Conservation (phyloP, 2,113 vertebrate species). For the Tupaia chinensis region DNA sequence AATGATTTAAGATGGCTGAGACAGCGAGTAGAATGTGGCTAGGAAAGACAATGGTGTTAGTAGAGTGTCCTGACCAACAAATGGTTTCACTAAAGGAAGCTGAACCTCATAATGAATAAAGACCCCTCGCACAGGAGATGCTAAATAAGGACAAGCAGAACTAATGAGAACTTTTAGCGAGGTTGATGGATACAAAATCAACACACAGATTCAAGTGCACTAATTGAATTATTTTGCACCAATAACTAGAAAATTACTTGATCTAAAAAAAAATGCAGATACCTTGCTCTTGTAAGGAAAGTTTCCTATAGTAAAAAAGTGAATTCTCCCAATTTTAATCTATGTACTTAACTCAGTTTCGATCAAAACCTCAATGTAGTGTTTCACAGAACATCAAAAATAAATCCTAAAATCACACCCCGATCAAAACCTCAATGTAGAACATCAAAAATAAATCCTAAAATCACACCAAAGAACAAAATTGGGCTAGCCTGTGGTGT, state of each 20-base stretch:
- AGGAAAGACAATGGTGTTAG: too few relatives aligned
- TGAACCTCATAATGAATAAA: too few relatives aligned
- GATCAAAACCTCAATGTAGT: constrained; percentile 22
- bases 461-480: constrained; percentile 21
- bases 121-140: too few relatives aligned
- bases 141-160: constrained; percentile 38
- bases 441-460: constrained; percentile 27
- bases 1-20: too few relatives aligned
- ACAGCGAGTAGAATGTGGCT: too few relatives aligned
- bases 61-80: too few relatives aligned
- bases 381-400: constrained; percentile 8
- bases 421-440: constrained; percentile 20
- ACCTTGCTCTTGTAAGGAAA: background rate
- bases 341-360: background rate
- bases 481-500: too few relatives aligned
- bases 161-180: background rate
- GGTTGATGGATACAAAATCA: constrained; percentile 26
- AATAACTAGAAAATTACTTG: background rate
- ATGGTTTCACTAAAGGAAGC: too few relatives aligned
- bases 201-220: background rate
- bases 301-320: background rate
- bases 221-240: background rate
- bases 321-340: constrained; percentile 18
- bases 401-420: constrained; percentile 16
- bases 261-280: background rate